Evolutionary conservation across 2,113 vertebrate species (phyloP), one percentile per base, ranked within the genome.

Genomic region (Castor canadensis): DNA sequence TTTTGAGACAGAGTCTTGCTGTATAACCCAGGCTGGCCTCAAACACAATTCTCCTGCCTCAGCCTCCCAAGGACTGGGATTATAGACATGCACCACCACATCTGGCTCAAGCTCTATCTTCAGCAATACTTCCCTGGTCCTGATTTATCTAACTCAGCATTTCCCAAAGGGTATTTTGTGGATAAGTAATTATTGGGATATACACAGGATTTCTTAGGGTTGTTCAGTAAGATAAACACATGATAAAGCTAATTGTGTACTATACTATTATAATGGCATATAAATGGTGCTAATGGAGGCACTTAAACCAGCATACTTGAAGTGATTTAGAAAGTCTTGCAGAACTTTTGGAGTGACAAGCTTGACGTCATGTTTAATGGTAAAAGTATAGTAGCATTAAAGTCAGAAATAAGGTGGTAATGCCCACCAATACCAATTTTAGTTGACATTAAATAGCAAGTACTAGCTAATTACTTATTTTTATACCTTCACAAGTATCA

Each of bases 401-500:
- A 75, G 35, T 83, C 16, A 60, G 32, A 84, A 92, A 43, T 19
- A 13, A 84, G 17, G n/a, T 28, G 77, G 58, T 76, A 26, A 85
- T 45, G 2, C 17, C 12, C n/a, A 85, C 9, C 58, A 84, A 16
- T 52, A 49, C n/a, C 69, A 75, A 52, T 52, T 52, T 83, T 81
- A 81, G 56, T 71, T 92, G 64, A 54, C 45, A 54, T 76, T 76
- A 67, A 30, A 66, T 43, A 17, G 19, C 38, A 92, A 85, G 28
- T 32, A 62, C 17, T 77, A 92, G 28, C 58, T 69, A 87, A 79
- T 79, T 75, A 89, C 5, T 47, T 83, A 73, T 58, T 81, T 86
- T 89, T 83, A 66, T 1, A 76, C 32, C 32, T 58, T 94, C 86
- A 94, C 69, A 94, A 89, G 75, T 47, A 75, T 54, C 47, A 89